A percentile compares a stretch with the other conserved stretches of the same genome.
These are phyloP conservation scores for Tribolium madens DNA, from an alignment of 1,140 invertebrate species.

Conservation along the genomic window DNA sequence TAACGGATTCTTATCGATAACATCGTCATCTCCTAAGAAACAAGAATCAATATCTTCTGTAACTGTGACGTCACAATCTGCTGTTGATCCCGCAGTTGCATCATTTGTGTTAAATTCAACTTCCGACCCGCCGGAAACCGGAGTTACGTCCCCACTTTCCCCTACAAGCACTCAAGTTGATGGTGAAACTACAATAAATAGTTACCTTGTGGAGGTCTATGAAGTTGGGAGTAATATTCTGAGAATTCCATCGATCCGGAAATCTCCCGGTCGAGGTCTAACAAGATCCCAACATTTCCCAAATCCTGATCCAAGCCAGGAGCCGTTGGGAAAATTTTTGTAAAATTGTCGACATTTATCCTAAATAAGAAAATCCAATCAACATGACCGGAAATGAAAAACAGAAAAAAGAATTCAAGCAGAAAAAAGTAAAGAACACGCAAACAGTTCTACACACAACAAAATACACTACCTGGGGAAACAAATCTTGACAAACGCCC, in stretches of 20 bases:
- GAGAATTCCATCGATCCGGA: constrained; percentile 59
- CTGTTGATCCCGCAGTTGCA: constrained; percentile 70
- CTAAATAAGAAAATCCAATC: constrained; percentile 50
- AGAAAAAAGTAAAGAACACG: neutral
- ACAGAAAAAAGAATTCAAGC: constrained; percentile 9
- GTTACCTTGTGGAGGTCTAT: constrained; percentile 56
- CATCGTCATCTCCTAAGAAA: constrained; percentile 52
- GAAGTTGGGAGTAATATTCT: constrained; percentile 59
- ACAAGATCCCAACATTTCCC: constrained; percentile 70
- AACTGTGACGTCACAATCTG: constrained; percentile 70
- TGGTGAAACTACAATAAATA: neutral
- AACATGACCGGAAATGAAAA: neutral
- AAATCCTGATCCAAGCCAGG: constrained; percentile 71
- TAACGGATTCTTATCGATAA: constrained; percentile 45
- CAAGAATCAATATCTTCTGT: constrained; percentile 61
- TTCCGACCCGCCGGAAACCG: constrained; percentile 71
- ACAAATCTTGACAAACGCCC: constrained; percentile 18
- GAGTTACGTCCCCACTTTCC: constrained; percentile 72
- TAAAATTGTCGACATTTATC: constrained; percentile 62
- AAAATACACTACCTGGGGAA: constrained; percentile 18
- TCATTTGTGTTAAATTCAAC: constrained; percentile 71
- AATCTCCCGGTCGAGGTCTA: constrained; percentile 66
- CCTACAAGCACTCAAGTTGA: constrained; percentile 44
- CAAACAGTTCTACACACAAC: neutral
- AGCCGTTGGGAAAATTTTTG: constrained; percentile 69